A percentile compares a stretch with the other conserved stretches of the same genome.
Conservation (phyloP, 2,113 vertebrate genomes). For the Corythoichthys haematopterus region DNA sequence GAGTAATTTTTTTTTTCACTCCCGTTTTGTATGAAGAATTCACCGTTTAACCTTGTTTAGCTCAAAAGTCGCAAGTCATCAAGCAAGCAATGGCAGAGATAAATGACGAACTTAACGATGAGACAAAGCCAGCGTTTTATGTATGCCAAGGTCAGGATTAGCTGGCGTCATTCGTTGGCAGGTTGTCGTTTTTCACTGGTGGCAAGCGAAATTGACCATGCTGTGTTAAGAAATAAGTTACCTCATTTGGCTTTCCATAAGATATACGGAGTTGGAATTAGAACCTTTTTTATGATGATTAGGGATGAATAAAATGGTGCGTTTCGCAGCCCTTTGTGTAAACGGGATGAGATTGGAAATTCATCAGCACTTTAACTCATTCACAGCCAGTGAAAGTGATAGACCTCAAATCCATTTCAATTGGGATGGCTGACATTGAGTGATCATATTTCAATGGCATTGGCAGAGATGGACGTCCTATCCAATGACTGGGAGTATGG, state of each 20-base stretch:
- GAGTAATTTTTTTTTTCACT: background rate
- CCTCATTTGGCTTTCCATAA: conserved; percentile 22
- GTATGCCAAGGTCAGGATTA: conserved; percentile 36
- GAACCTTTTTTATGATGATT: conserved; percentile 8
- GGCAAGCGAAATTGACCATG: conserved; percentile 14
- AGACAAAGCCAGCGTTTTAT: conserved; percentile 20
- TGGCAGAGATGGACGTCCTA: too few species aligned
- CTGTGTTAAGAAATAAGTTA: conserved; percentile 22
- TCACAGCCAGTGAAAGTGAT: too few species aligned
- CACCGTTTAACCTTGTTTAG: conserved; percentile 27
- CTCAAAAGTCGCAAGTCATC: conserved; percentile 15
- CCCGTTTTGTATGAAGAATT: background rate
- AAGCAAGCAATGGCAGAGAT: conserved; percentile 19
- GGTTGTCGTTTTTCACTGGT: conserved; percentile 19
- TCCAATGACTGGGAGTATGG: too few species aligned
- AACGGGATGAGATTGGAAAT: background rate
- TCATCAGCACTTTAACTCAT: background rate
- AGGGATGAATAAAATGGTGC: background rate
- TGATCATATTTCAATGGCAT: too few species aligned
- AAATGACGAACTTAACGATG: conserved; percentile 29
- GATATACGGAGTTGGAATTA: conserved; percentile 13
- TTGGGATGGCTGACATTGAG: too few species aligned
- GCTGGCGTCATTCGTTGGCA: conserved; percentile 25
- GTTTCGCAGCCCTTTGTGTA: background rate
- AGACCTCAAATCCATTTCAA: too few species aligned